Evolutionary conservation across 2,797 vertebrate species (phyloP).

Genomic region (Xerus rutilus): DNA sequence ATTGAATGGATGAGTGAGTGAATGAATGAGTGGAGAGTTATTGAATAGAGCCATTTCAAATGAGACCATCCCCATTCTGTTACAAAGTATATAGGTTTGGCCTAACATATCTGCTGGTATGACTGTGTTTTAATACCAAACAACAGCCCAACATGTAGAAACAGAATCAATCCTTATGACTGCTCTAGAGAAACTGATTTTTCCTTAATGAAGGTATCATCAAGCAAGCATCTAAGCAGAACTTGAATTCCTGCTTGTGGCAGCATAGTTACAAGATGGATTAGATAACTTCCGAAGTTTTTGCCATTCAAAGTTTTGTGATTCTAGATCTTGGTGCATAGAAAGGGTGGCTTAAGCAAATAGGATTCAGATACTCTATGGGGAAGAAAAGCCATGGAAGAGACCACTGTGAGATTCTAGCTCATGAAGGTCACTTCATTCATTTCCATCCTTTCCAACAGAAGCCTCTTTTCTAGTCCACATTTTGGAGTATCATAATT

Average conservation of each 20-base stretch:
- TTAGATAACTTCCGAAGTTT: conserved; percentile 1
- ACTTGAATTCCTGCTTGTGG: neutral
- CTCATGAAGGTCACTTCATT: neutral
- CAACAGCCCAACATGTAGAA: conserved; percentile 31
- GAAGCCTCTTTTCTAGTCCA: neutral
- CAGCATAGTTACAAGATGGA: conserved; percentile 15
- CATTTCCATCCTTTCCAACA: neutral
- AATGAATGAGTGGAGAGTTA: neutral
- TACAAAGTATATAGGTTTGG: neutral
- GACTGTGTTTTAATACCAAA: conserved; percentile 32
- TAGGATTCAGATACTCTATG: conserved; percentile 18
- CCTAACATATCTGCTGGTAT: neutral
- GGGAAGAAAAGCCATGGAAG: neutral
- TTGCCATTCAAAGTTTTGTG: neutral
- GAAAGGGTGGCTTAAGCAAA: conserved; percentile 2
- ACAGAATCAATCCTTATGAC: neutral
- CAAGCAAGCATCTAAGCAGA: conserved; percentile 30
- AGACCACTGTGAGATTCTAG: conserved; percentile 48
- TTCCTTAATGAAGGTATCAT: neutral
- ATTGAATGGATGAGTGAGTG: neutral
- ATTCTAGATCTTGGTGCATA: conserved; percentile 18
- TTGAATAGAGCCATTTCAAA: neutral
- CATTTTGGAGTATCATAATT: neutral
- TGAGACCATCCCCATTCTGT: neutral
- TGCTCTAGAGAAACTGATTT: conserved; percentile 11